These are phyloP conservation scores for Drosophila kanapiae DNA, from an alignment of 1,140 invertebrate genomes.

Conservation along the genomic window DNA sequence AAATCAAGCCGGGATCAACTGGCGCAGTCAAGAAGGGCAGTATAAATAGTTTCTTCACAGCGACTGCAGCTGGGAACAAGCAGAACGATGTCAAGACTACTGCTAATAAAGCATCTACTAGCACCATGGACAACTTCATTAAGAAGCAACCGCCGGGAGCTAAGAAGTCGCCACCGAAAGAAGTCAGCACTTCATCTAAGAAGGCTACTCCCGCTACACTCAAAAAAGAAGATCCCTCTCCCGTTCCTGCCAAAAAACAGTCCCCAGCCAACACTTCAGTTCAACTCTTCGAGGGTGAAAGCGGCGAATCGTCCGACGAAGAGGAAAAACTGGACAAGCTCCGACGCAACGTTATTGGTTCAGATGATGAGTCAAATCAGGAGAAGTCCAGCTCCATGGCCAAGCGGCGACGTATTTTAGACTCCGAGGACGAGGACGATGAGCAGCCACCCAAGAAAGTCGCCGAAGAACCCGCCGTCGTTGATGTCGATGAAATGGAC, in stretches of 20 bases:
- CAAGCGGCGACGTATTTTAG: constrained; percentile 75
- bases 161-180: constrained; percentile 40
- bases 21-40: constrained; percentile 59
- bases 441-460: constrained; percentile 70
- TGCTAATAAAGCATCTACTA: constrained; percentile 37
- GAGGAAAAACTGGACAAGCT: constrained; percentile 76
- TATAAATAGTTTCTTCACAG: constrained; percentile 70
- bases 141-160: constrained; percentile 64
- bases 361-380: constrained; percentile 61
- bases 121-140: constrained; percentile 71
- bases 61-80: constrained; percentile 36
- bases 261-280: constrained; percentile 62
- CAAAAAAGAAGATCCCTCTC: constrained; percentile 8
- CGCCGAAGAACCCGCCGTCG: constrained; percentile 17
- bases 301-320: constrained; percentile 71
- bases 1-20: constrained; percentile 27
- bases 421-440: constrained; percentile 77
- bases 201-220: neutral
- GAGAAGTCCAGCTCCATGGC: constrained; percentile 25
- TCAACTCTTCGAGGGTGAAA: constrained; percentile 66
- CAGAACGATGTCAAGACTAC: constrained; percentile 63
- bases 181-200: neutral
- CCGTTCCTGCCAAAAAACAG: constrained; percentile 33
- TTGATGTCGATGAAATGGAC: constrained; percentile 48
- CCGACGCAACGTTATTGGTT: constrained; percentile 64